Percentiles rank a stretch among this genome's conserved stretches.
Conservation (phyloP, 2,888 invertebrate species). For the Agriopis aurantiaria region DNA sequence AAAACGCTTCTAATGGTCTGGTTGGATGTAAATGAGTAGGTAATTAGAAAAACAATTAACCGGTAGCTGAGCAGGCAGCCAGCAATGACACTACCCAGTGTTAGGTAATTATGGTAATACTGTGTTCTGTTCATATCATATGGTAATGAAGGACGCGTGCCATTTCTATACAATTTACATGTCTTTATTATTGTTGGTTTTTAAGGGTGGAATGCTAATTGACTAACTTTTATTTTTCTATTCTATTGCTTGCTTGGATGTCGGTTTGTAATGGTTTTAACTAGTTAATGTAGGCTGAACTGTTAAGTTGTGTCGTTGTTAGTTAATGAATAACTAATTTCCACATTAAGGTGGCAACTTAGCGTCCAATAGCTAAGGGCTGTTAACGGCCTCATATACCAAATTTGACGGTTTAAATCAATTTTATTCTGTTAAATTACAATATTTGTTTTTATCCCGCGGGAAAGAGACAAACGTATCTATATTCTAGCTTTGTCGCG, state of each 20-base stretch:
- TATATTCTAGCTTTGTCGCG: no score
- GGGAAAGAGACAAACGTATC: no score
- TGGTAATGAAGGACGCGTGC: conserved; percentile 39
- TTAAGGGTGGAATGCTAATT: not conserved
- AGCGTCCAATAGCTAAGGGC: no score
- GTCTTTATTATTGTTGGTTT: not conserved
- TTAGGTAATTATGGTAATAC: conserved; percentile 41
- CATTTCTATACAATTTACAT: not conserved
- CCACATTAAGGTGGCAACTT: no score
- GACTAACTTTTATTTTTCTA: not conserved
- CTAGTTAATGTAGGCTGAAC: no score
- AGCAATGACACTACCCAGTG: conserved; percentile 31
- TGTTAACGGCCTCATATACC: no score
- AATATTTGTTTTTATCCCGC: no score
- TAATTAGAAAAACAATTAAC: conserved; percentile 21
- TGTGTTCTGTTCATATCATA: conserved; percentile 42
- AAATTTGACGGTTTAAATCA: no score
- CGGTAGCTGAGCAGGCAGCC: conserved; percentile 1
- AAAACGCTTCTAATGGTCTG: conserved; percentile 6
- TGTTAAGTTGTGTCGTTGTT: no score
- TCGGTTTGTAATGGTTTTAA: no score
- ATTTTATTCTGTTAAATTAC: no score
- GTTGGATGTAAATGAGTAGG: conserved; percentile 1
- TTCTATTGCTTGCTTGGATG: not conserved
- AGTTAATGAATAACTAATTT: no score